Evolutionary conservation across 1,140 invertebrate species (phyloP), one percentile per base, ranked within the genome.

Genomic region (Drosophila parabipectinata): DNA sequence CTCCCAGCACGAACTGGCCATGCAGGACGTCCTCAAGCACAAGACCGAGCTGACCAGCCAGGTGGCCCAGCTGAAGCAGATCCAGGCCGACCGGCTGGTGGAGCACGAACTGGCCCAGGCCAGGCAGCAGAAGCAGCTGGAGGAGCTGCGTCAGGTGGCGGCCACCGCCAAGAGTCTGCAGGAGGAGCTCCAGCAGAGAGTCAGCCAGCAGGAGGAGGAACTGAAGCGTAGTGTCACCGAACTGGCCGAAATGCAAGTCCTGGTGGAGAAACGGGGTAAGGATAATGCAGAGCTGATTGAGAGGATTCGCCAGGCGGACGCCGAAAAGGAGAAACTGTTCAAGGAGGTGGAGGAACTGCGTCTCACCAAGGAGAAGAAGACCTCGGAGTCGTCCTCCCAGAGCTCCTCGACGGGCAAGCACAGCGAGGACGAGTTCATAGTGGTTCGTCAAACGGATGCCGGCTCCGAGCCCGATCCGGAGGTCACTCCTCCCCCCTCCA

Each of bases 1-100:
- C 82, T 92, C 87, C 44, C 95, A 96, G 87, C 95, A 97, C 82
- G 93, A 95, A 68, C 90, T 93, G 68, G 95, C 95, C 0, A 94
- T 96, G 91, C 94, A 95, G 53, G 93, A 94, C 81, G 75, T 95
- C 12, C 79, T 95, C 14, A 82, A 92, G 0, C 77, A 95, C n/a
- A 95, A 95, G 89, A 93, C 93, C 14, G 94, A 95, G 59, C 77
- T 95, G n/a, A 93, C 94, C 52, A 93, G 93, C n/a, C 95, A 95
- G 52, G 66, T 91, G 26, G 57, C 26, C 3, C 66, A 51, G 26
- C 67, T 87, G 5, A 83, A 79, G 51, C 54, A 79, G 28, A 6
- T 64, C 7, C 80, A 91, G 52, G 74, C 78, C 6, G 76, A 87
- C n/a, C 79, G 78, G 5, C 57, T 91, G 44, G 79, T 90, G n/a